These are phyloP conservation scores for Delichon dasypus DNA, from an alignment of 2,797 vertebrate species.

Conservation along the genomic window DNA sequence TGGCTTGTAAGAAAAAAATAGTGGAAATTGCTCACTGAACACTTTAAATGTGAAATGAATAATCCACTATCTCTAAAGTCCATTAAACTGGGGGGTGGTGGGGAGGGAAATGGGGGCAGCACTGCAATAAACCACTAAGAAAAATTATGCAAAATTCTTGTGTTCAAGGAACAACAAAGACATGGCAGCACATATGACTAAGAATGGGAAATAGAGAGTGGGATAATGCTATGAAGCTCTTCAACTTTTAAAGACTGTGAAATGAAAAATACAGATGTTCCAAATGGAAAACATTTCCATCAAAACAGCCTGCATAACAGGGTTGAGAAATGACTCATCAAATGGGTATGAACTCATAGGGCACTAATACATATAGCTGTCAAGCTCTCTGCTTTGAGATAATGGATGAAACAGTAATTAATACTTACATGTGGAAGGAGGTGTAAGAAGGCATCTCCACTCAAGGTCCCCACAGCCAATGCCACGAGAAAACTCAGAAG, in stretches of 20 bases:
- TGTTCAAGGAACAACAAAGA: not conserved
- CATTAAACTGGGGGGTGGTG: not conserved
- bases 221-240: not conserved
- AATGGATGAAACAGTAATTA: not conserved
- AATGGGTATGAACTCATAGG: not conserved
- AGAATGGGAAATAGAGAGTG: not conserved
- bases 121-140: not conserved
- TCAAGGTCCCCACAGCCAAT: slow-evolving; percentile 93
- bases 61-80: not conserved
- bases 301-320: not conserved
- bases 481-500: slow-evolving; percentile 97
- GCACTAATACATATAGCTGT: not conserved
- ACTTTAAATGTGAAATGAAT: too few species aligned
- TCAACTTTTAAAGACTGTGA: not conserved
- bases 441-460: slow-evolving; percentile 95
- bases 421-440: slow-evolving; percentile 95
- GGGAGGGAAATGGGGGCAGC: not conserved
- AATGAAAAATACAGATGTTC: not conserved
- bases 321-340: not conserved
- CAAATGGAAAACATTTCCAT: not conserved
- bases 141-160: not conserved
- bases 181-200: not conserved
- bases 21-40: too few species aligned
- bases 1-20: not conserved
- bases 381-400: not conserved